Evolutionary conservation across 2,797 vertebrate genomes (phyloP).

Genomic region (Orientallactaga sibirica): DNA sequence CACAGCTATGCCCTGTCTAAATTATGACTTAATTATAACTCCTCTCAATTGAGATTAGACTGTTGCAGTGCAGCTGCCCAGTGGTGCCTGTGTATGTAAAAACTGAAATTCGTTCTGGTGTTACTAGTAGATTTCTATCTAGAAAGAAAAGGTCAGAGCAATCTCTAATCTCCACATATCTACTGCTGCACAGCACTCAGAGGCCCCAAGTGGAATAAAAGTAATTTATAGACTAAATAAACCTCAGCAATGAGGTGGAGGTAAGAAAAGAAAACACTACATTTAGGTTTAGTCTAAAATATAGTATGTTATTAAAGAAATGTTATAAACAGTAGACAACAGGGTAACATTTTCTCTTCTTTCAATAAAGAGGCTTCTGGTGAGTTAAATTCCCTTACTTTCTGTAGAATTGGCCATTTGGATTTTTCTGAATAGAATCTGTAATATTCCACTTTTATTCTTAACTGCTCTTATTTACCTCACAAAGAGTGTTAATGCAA

Average conservation of each 20-base stretch:
- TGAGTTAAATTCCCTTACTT: conserved; percentile 60
- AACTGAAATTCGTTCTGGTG: conserved; percentile 43
- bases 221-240: conserved; percentile 62
- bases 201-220: conserved; percentile 61
- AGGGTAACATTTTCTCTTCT: conserved; percentile 45
- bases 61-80: background rate
- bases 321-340: conserved; percentile 12
- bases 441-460: conserved; percentile 62
- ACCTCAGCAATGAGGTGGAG: conserved; percentile 51
- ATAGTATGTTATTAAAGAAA: conserved; percentile 58
- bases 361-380: conserved; percentile 5
- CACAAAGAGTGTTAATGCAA: conserved; percentile 22
- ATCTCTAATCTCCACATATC: conserved; percentile 48
- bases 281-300: conserved; percentile 55
- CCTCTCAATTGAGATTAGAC: conserved; percentile 46
- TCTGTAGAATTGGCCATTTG: conserved; percentile 45
- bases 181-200: background rate
- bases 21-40: conserved; percentile 22
- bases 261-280: conserved; percentile 57
- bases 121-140: background rate
- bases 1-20: conserved; percentile 53
- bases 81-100: background rate
- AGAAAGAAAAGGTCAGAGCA: conserved; percentile 48
- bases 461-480: conserved; percentile 57
- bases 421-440: conserved; percentile 52